Base-by-base conservation (phyloP, 2,888 invertebrate genomes). In the Protodeltote pygarga region DNA sequence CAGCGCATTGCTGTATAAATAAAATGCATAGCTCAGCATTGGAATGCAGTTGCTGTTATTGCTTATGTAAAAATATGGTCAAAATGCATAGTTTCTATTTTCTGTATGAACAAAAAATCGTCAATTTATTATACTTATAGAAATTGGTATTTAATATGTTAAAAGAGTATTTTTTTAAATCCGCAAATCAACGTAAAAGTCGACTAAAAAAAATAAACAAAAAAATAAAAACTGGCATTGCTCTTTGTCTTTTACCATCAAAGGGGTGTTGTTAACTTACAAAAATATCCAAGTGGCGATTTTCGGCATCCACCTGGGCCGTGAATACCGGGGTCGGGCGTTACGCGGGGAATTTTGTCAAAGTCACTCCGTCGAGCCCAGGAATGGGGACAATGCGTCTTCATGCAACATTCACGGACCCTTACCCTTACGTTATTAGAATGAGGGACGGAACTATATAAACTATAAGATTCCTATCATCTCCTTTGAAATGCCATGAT, bases 381-480 rank as follows among this genome's bases (percentile, higher is more conserved):
- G 77, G 77, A 79, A 80, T 81, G 80, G 73, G 77, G 65, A 80
- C 81, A 79, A 85, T 87, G 85, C 79, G 71, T 87, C 86, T 88
- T 83, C 83, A 81, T 85, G 77, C 75, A 81, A 82, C 81, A 83
- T 86, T 83, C 81, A 81, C 79, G 81, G 78, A 72, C 66, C 79
- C 69, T 65, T 75, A 73, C 75, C 73, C 74, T 70, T 69, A 77
- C 77, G 78, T 82, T 80, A 81, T 82, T 81, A 81, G 79, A 79
- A 79, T 72, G 71, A 77, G 68, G 74, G 73, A 73, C 70, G 72
- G 64, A 68, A 72, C 76, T 79, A 75, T 74, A 80, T 76, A 79
- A 83, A 80, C 82, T 79, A 81, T 77, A 67, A 70, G 71, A 82
- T 84, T 77, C 77, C 75, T 65, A 77, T 78, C 70, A 67, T 65